Evolutionary conservation across 2,113 vertebrate genomes (phyloP), one percentile per base, ranked within the genome.

Genomic region (Struthio camelus): DNA sequence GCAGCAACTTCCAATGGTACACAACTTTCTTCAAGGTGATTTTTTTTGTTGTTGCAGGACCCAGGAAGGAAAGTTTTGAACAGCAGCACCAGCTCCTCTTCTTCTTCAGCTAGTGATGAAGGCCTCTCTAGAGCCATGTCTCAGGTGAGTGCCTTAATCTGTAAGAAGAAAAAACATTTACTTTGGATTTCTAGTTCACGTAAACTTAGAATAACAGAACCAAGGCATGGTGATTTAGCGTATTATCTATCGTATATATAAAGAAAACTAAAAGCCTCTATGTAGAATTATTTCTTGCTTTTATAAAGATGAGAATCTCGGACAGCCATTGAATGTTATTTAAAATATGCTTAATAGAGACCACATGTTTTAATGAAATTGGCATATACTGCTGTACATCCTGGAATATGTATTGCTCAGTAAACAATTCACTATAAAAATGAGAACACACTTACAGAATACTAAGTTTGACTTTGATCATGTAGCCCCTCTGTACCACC

Each of bases 31-130:
- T 94, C 54, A 83, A 66, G 25, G 66, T 17, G 44, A 66, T 65
- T 93, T 44, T 67, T 28, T 89, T 40, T 69, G 5, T 17, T 95
- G 80, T 80, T 87, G 44, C 50, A 95, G 95, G 46, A 82, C 61
- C n/a, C 73, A 87, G 58, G 73, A 83, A 85, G 5, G 25, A 36
- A 94, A 92, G 64, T 44, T 14, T 54, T 91, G 27, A 94, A 95
- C 27, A 54, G 78, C 19, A 97, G 81, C 84, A 86, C 70, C 66
- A 96, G 78, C 34, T 95, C 88, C 40, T 91, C 90, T 22, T 91
- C 94, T 69, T 93, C 91, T 73, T 94, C 90, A 79, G 59, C 30
- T 77, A 87, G 88, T 73, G 44, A 73, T 59, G 80, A 95, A 92
- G 65, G 34, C 4, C 14, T 20, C 34, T 92, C 92, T 69, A 53